These are phyloP conservation scores for Drosophila santomea DNA, from an alignment of 1,140 invertebrate genomes.

Conservation along the genomic window DNA sequence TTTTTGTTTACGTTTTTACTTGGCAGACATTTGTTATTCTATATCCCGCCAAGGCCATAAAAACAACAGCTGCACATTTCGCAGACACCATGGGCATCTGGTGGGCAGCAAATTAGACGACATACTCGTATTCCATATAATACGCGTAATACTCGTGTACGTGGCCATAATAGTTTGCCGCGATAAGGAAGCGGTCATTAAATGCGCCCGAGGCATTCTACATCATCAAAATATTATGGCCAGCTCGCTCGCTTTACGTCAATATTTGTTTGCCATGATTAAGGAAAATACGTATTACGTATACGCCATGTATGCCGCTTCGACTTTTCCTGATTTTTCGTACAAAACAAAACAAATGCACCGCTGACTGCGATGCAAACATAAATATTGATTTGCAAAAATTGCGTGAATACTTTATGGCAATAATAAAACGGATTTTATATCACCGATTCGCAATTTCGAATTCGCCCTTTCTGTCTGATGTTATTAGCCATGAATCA, in stretches of 20 bases:
- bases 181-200: slow-evolving; percentile 36
- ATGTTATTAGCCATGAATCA: slow-evolving; percentile 20
- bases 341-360: slow-evolving; percentile 16
- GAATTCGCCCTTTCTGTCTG: slow-evolving; percentile 5
- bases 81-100: slow-evolving; percentile 40
- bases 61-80: slow-evolving; percentile 68
- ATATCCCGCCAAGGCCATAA: slow-evolving; percentile 35
- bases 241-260: slow-evolving; percentile 1
- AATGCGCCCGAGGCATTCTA: slow-evolving; percentile 27
- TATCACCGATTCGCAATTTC: slow-evolving; percentile 1
- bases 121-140: slow-evolving; percentile 44
- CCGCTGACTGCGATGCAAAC: slow-evolving; percentile 1
- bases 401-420: slow-evolving; percentile 33
- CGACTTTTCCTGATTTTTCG: slow-evolving; percentile 18
- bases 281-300: slow-evolving; percentile 41
- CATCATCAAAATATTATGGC: slow-evolving; percentile 21
- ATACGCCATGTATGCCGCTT: neutral
- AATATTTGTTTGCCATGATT: slow-evolving; percentile 43
- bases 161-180: slow-evolving; percentile 40
- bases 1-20: slow-evolving; percentile 27
- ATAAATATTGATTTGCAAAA: slow-evolving; percentile 39
- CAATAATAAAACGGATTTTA: slow-evolving; percentile 14
- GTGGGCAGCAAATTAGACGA: slow-evolving; percentile 55
- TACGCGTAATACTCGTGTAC: slow-evolving; percentile 43
- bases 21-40: slow-evolving; percentile 25